Conservation (phyloP, 2,113 vertebrate genomes). For the Albula goreensis region DNA sequence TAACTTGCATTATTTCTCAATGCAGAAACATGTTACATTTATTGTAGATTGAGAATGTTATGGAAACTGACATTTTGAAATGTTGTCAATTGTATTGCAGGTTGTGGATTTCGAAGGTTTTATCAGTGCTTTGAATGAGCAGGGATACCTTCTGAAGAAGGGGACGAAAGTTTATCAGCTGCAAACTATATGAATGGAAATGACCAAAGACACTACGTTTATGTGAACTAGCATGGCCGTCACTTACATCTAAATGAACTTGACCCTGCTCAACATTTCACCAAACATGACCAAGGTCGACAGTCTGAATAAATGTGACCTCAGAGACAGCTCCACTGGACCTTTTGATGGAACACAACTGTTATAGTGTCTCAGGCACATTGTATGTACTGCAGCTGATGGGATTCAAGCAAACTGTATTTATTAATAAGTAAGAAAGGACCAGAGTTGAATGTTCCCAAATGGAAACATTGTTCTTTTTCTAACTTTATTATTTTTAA, state of each 20-base stretch:
- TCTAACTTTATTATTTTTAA: background rate
- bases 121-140: slow-evolving; percentile 90
- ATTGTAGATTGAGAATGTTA: background rate
- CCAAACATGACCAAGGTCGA: too few relatives aligned
- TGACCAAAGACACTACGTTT: background rate
- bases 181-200: slow-evolving; percentile 80
- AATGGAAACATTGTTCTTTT: background rate
- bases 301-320: too few relatives aligned
- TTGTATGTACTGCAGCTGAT: background rate
- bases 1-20: background rate
- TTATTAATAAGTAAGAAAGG: background rate
- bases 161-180: slow-evolving; percentile 87
- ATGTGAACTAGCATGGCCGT: background rate
- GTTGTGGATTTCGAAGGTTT: slow-evolving; percentile 90
- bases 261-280: background rate
- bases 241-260: background rate
- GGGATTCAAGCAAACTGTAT: background rate
- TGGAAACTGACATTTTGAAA: background rate
- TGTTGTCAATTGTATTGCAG: slow-evolving; percentile 59
- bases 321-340: too few relatives aligned
- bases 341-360: too few relatives aligned
- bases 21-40: slow-evolving; percentile 4
- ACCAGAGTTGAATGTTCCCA: background rate
- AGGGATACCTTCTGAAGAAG: slow-evolving; percentile 94
- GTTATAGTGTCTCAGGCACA: too few relatives aligned